Conservation (phyloP, 2,888 invertebrate genomes). For the Allolobophora icterica region DNA sequence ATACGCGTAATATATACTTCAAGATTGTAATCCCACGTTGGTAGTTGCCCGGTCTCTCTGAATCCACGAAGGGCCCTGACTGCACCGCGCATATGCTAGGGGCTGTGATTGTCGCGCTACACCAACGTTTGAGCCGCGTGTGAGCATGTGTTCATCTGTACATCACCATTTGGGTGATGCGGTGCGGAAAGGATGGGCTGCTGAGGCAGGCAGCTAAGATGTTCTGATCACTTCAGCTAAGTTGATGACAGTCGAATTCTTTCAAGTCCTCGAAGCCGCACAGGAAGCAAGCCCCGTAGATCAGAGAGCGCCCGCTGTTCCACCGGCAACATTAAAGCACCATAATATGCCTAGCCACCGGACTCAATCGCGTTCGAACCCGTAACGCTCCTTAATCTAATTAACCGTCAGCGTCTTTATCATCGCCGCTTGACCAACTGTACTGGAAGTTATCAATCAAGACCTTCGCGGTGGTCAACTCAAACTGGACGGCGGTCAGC, state of each 20-base stretch:
- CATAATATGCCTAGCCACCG: background rate
- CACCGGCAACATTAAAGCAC: no score
- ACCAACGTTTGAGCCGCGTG: background rate
- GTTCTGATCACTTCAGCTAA: background rate
- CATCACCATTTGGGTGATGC: background rate
- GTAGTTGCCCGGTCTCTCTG: no score
- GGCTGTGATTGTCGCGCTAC: background rate
- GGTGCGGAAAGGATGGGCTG: background rate
- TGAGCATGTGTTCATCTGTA: background rate
- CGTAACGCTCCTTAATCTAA: background rate
- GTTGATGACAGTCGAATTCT: background rate
- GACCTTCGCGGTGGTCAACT: background rate
- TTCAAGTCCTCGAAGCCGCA: background rate
- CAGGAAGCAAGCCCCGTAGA: constrained; percentile 10
- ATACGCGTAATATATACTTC: no score
- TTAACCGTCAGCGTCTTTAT: background rate
- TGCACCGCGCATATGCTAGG: no score
- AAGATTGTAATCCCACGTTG: no score
- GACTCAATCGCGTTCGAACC: background rate
- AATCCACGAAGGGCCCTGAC: no score
- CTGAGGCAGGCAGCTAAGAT: background rate
- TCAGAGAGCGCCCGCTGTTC: background rate
- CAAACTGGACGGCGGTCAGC: background rate
- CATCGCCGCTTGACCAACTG: background rate
- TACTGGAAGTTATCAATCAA: constrained; percentile 17